A percentile compares a stretch with the other conserved stretches of the same genome.
Evolutionary conservation across 37 sponge, comb jelly and placozoan species (phyloP).

Genomic region (Hormiphora californensis): DNA sequence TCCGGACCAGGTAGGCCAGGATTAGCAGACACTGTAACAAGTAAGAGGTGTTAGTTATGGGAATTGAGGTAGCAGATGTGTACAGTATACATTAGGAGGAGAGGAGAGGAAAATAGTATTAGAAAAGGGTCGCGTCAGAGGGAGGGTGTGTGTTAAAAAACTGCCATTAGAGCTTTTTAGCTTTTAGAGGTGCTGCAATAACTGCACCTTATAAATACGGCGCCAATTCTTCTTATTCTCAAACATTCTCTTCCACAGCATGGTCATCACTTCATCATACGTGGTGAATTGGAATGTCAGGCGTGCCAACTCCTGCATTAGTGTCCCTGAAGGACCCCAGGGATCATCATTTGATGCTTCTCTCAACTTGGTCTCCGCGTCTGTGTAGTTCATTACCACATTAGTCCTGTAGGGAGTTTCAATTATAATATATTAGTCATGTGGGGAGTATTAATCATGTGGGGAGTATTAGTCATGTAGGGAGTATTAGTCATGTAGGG

Average conservation of each 20-base stretch:
- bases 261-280: conserved; percentile 94
- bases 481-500: no score
- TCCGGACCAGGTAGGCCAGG: conserved; percentile 80
- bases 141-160: not conserved
- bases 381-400: conserved; percentile 99
- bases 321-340: conserved; percentile 92
- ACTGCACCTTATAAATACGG: conserved; percentile 91
- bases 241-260: conserved; percentile 99
- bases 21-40: conserved; percentile 64
- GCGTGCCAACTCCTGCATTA: conserved; percentile 88
- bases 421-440: not conserved
- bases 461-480: no score
- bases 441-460: no score
- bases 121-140: not conserved
- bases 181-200: no score
- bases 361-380: conserved; percentile 89
- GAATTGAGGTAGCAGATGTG: not conserved
- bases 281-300: conserved; percentile 93
- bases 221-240: conserved; percentile 94
- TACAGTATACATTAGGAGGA: not conserved
- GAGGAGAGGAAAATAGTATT: not conserved
- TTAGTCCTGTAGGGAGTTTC: conserved; percentile 72
- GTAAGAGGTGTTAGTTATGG: not conserved
- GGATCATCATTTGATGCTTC: conserved; percentile 99
- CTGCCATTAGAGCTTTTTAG: no score